Percentiles rank a stretch among this genome's conserved stretches.
phyloP scores from a whole-genome alignment of 64 coral and sea anemone genomes.

The Trachythela sp. region DNA sequence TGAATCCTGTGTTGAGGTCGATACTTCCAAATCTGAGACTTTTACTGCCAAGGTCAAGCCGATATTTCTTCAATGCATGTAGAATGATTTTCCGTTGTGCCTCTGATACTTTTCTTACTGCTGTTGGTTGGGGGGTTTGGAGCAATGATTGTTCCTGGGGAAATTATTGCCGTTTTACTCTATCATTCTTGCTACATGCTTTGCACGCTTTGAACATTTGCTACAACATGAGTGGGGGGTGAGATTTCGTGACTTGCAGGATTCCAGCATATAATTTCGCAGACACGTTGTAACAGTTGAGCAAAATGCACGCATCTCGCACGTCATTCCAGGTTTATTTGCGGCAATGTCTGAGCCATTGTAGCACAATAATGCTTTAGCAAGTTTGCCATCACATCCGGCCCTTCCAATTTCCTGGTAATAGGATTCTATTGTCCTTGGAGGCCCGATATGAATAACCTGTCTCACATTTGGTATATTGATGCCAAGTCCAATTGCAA shows the following conservation, averaged over 20 bases:
- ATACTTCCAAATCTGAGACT: not conserved
- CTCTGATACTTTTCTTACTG: not conserved
- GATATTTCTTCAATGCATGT: not conserved
- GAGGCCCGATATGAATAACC: not conserved
- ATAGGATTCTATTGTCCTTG: not conserved
- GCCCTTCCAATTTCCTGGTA: constrained; percentile 8
- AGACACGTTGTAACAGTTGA: not conserved
- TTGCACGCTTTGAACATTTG: not conserved
- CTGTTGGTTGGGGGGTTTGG: not conserved
- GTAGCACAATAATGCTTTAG: not conserved
- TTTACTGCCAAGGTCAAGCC: not conserved
- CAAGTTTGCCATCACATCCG: not conserved
- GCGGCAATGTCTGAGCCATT: not conserved
- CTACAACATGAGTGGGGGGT: not conserved
- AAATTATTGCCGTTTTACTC: not conserved
- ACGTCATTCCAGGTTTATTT: constrained; percentile 13
- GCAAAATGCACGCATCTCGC: constrained; percentile 2
- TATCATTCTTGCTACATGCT: not conserved
- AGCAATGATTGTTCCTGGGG: not conserved
- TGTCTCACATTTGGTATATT: not conserved
- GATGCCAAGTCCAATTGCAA: not conserved
- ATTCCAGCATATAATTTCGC: not conserved
- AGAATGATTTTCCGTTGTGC: not conserved
- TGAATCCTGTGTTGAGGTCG: not conserved
- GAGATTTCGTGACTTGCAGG: not conserved